These are phyloP conservation scores for Megalopta genalis DNA, from an alignment of 1,140 invertebrate species.

Conservation along the genomic window DNA sequence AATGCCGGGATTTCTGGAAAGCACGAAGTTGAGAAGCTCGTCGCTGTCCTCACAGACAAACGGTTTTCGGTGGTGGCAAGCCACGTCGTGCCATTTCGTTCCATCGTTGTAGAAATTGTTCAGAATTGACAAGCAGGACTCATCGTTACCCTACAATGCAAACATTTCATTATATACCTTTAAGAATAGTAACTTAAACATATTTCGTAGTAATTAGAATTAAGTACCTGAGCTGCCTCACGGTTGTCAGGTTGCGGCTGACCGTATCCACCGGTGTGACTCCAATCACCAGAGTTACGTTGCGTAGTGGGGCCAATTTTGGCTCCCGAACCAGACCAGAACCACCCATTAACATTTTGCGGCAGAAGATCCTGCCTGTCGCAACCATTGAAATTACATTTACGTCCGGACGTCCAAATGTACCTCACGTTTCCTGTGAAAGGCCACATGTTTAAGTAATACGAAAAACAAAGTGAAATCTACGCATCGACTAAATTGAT, in stretches of 20 bases:
- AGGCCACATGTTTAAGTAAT: background rate
- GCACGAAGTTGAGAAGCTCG: slow-evolving; percentile 93
- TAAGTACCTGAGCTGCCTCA: slow-evolving; percentile 89
- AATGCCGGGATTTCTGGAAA: slow-evolving; percentile 90
- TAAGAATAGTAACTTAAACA: too few relatives aligned
- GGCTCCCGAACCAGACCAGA: slow-evolving; percentile 94
- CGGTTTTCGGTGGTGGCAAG: slow-evolving; percentile 94
- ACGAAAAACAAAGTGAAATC: background rate
- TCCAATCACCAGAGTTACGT: slow-evolving; percentile 93
- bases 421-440: slow-evolving; percentile 83
- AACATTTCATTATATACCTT: background rate
- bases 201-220: background rate
- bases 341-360: slow-evolving; percentile 94
- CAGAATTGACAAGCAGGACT: slow-evolving; percentile 92
- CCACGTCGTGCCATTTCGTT: slow-evolving; percentile 95
- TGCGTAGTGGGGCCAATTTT: slow-evolving; percentile 93
- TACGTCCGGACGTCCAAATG: slow-evolving; percentile 95
- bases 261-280: slow-evolving; percentile 90
- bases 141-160: slow-evolving; percentile 88
- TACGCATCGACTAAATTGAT: background rate
- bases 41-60: slow-evolving; percentile 96
- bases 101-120: slow-evolving; percentile 97
- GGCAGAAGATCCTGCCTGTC: slow-evolving; percentile 92
- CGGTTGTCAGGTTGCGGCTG: slow-evolving; percentile 93
- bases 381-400: slow-evolving; percentile 95